Percentiles rank a stretch among this genome's conserved stretches.
Evolutionary conservation across 2,888 invertebrate genomes (phyloP).

Genomic region (Lacanobia oleracea): DNA sequence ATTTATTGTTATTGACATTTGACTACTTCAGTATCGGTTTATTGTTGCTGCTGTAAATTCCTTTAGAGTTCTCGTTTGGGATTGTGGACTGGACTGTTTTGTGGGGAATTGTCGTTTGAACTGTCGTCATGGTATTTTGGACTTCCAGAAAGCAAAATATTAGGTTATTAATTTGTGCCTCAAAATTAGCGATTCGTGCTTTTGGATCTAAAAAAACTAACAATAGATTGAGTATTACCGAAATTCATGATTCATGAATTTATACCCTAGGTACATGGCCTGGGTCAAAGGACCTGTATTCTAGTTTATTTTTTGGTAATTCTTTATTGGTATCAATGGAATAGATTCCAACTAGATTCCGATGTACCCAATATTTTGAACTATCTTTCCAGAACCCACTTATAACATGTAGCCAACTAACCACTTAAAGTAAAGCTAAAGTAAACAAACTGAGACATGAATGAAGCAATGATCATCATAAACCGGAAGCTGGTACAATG

Average conservation of each 20-base stretch:
- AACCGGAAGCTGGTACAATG: constrained; percentile 87
- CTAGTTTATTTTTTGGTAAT: too few species aligned
- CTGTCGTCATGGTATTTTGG: not conserved
- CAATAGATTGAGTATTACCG: too few species aligned
- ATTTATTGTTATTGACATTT: constrained; percentile 69
- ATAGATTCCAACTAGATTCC: not conserved
- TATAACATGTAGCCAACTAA: too few species aligned
- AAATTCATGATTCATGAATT: too few species aligned
- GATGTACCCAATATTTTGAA: not conserved
- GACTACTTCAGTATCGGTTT: constrained; percentile 57
- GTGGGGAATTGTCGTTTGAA: not conserved
- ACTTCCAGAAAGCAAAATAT: not conserved
- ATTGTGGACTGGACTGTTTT: not conserved
- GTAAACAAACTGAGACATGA: constrained; percentile 44
- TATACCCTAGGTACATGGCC: too few species aligned
- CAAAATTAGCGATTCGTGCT: too few species aligned
- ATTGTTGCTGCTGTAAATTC: constrained; percentile 62
- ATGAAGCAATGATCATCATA: constrained; percentile 68
- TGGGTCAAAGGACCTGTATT: too few species aligned
- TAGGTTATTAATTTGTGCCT: not conserved
- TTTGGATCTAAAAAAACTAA: too few species aligned
- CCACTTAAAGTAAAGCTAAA: constrained; percentile 14
- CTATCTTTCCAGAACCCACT: not conserved
- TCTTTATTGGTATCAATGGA: not conserved
- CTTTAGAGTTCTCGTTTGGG: constrained; percentile 28